Evolutionary conservation across 2,797 vertebrate species (phyloP).

Genomic region (Peromyscus eremicus): DNA sequence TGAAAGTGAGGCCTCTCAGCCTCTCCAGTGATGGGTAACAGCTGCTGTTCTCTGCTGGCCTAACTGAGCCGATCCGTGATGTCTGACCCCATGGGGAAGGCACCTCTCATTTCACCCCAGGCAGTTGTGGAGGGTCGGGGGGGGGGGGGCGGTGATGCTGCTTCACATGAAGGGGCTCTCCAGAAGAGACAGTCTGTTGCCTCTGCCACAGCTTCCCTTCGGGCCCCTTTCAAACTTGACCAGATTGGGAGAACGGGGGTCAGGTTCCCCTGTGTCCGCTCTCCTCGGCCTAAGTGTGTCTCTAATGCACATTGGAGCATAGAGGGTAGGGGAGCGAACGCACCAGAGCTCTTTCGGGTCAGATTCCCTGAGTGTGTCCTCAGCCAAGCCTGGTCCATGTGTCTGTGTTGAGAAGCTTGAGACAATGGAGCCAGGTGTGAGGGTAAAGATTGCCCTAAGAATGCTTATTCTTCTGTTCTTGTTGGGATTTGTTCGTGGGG

Average conservation of each 20-base stretch:
- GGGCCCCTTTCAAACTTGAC: no score
- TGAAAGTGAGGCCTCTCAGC: neutral
- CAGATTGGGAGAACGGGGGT: rapidly evolving
- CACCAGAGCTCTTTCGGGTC: slow-evolving; percentile 74
- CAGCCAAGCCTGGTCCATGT: slow-evolving; percentile 10
- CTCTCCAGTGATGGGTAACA: neutral
- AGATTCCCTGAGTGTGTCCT: slow-evolving; percentile 65
- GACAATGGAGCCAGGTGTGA: neutral
- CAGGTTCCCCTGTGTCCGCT: neutral
- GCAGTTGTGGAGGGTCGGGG: neutral
- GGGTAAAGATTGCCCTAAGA: slow-evolving; percentile 47
- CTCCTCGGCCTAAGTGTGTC: neutral
- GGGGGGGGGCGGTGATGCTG: no score
- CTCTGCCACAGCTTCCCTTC: neutral
- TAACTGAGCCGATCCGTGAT: neutral
- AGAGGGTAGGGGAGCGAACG: slow-evolving; percentile 43
- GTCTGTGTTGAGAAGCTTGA: slow-evolving; percentile 36
- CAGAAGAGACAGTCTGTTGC: slow-evolving; percentile 5
- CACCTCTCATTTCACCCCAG: neutral
- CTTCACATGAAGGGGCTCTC: neutral
- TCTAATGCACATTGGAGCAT: rapidly evolving
- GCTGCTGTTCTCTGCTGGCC: neutral
- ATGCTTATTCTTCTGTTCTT: slow-evolving; percentile 66
- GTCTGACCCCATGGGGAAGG: neutral
- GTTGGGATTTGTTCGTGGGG: slow-evolving; percentile 64